Base-by-base conservation (phyloP, 35 echinoderm and acorn worm genomes). In the Holothuria glaberrima region DNA sequence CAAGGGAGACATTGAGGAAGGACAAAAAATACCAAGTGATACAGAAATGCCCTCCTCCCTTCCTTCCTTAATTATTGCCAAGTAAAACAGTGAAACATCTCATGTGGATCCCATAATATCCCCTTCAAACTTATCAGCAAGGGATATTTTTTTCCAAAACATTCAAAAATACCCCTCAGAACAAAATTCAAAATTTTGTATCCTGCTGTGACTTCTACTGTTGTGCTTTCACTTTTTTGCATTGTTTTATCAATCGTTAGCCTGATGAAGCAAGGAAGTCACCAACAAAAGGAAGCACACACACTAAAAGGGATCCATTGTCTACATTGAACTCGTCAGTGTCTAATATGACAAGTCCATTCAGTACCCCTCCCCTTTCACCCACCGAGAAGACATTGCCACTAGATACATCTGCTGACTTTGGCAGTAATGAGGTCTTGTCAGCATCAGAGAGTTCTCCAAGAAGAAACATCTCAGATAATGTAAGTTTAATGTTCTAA, bases 311-410 rank as follows among this genome's bases (percentile, higher is more conserved):
- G 13, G 50, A 54, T 17, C 50, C 50, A 12, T 1, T 54, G 50
- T 54, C 50, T 54, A 54, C 50, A 54, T 5, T 54, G 50, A 54
- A 54, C 50, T 54, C 50, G 1, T 54, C 13, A 14, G 50, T 14
- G 3, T 54, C 77, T 34, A 68, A 45, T 20, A 46, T 84, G 38
- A 82, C 76, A 16, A 91, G 76, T 86, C 90, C 90, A 9, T 86
- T 73, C 24, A 75, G 81, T 48, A 72, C 90, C 29, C 90, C 90
- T 27, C 81, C 80, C 27, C 35, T 75, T 19, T 91, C 90, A 31
- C 90, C 81, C 14, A 19, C 81, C 1, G 63, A 54, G 27, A 32
- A 54, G 33, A 69, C 38, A 0, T 35, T 80, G 14, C 29, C 78
- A 36, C 63, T 41, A 18, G 30, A 33, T 30, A 34, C 32, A 34